Conservation (phyloP, 1,140 invertebrate genomes). For the Maconellicoccus hirsutus region DNA sequence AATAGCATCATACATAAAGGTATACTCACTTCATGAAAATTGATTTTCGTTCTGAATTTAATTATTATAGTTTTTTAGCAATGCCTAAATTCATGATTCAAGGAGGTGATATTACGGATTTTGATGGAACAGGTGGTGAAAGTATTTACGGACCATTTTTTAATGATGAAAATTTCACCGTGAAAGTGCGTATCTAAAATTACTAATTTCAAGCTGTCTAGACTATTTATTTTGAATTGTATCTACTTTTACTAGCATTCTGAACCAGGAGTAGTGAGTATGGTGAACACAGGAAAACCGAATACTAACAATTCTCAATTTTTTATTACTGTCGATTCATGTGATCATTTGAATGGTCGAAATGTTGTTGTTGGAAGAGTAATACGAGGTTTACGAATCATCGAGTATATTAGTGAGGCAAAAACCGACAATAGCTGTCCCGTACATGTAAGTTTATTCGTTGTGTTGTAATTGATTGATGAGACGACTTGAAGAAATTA, state of each 20-base stretch:
- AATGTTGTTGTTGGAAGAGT: conserved; percentile 87
- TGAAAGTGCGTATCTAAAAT: conserved; percentile 40
- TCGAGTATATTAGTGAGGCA: conserved; percentile 51
- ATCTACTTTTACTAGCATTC: conserved; percentile 42
- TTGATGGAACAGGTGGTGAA: conserved; percentile 76
- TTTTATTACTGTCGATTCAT: conserved; percentile 76
- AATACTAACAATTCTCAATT: conserved; percentile 91
- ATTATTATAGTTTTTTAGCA: conserved; percentile 37
- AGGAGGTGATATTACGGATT: conserved; percentile 69
- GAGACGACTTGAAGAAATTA: neutral
- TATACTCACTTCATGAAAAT: conserved; percentile 32
- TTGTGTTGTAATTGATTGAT: neutral
- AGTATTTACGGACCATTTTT: conserved; percentile 86
- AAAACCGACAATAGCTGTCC: conserved; percentile 25
- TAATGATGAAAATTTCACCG: conserved; percentile 76
- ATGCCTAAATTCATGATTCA: conserved; percentile 68
- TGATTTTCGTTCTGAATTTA: neutral
- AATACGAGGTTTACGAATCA: conserved; percentile 52
- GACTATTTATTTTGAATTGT: neutral
- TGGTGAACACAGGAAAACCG: conserved; percentile 74
- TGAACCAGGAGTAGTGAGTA: conserved; percentile 59
- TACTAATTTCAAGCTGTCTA: neutral
- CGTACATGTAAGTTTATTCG: conserved; percentile 25
- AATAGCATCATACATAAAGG: conserved; percentile 61
- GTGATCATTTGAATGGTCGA: conserved; percentile 71